phyloP scores from a whole-genome alignment of 2,113 vertebrate species.

The Boleophthalmus pectinirostris region DNA sequence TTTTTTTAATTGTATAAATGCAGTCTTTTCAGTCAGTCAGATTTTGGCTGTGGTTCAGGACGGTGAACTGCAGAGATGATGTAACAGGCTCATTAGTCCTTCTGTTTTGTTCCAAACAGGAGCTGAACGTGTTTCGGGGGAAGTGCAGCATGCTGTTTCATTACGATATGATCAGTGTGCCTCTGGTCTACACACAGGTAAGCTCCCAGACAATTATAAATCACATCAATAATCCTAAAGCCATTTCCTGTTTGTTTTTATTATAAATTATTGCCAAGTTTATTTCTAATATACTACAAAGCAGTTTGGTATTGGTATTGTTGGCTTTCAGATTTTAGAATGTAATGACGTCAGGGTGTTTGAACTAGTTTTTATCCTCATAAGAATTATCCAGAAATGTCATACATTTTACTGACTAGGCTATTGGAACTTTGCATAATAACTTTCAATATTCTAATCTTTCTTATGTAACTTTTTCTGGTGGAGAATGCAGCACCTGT shows the following conservation, averaged over 20 bases:
- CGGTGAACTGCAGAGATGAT: not conserved
- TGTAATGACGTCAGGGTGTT: too few relatives aligned
- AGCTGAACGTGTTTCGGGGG: slow-evolving; percentile 84
- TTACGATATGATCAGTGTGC: slow-evolving; percentile 92
- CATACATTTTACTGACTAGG: too few relatives aligned
- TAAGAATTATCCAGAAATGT: too few relatives aligned
- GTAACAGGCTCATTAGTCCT: not conserved
- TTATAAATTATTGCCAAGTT: too few relatives aligned
- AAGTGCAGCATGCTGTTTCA: slow-evolving; percentile 92
- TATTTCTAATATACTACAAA: too few relatives aligned
- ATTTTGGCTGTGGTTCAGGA: not conserved
- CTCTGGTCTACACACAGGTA: slow-evolving; percentile 92
- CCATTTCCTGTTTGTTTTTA: too few relatives aligned
- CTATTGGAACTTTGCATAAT: too few relatives aligned
- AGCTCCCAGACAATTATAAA: not conserved
- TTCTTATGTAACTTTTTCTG: too few relatives aligned
- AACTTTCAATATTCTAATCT: not conserved
- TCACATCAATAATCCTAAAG: not conserved
- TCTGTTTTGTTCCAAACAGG: slow-evolving; percentile 69
- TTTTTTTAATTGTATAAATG: not conserved
- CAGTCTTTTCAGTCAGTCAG: not conserved
- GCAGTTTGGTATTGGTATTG: too few relatives aligned
- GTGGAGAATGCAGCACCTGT: too few relatives aligned
- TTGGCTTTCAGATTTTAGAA: too few relatives aligned
- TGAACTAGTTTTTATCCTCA: too few relatives aligned